These are phyloP conservation scores for Aporophyla lueneburgensis DNA, from an alignment of 2,888 invertebrate genomes.

Conservation along the genomic window DNA sequence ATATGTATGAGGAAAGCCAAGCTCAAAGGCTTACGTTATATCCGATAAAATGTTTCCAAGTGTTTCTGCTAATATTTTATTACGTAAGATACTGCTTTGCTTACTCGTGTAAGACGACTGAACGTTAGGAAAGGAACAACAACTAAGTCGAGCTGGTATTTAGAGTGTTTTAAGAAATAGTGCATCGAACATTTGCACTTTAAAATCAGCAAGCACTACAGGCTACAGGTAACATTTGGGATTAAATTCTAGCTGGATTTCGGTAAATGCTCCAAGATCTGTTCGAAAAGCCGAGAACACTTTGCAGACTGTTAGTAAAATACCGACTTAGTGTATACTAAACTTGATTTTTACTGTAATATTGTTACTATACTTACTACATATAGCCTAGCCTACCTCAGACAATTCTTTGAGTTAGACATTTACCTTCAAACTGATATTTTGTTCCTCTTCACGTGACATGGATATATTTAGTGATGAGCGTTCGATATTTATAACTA, in stretches of 20 bases:
- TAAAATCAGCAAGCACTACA: conserved; percentile 3
- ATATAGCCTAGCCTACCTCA: background rate
- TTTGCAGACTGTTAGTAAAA: background rate
- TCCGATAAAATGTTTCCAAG: background rate
- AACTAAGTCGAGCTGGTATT: background rate
- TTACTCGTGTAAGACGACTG: conserved; percentile 8
- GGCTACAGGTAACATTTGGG: conserved; percentile 30
- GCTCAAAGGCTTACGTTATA: background rate
- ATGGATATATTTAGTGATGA: conserved; percentile 18
- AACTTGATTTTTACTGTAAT: background rate
- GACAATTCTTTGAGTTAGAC: background rate
- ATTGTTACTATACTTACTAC: background rate
- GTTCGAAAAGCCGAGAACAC: background rate
- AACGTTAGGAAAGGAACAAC: conserved; percentile 17
- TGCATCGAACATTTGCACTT: conserved; percentile 23
- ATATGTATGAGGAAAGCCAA: background rate
- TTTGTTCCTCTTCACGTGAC: conserved; percentile 20
- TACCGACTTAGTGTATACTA: background rate
- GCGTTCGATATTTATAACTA: conserved; percentile 10
- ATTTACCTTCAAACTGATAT: conserved; percentile 8
- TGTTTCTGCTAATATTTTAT: conserved; percentile 17
- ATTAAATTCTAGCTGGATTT: conserved; percentile 9
- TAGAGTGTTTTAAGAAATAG: background rate
- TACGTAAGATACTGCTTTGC: conserved; percentile 9
- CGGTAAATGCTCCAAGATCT: background rate